Conservation (phyloP, 2,797 vertebrate species). For the Tragelaphus eurycerus region DNA sequence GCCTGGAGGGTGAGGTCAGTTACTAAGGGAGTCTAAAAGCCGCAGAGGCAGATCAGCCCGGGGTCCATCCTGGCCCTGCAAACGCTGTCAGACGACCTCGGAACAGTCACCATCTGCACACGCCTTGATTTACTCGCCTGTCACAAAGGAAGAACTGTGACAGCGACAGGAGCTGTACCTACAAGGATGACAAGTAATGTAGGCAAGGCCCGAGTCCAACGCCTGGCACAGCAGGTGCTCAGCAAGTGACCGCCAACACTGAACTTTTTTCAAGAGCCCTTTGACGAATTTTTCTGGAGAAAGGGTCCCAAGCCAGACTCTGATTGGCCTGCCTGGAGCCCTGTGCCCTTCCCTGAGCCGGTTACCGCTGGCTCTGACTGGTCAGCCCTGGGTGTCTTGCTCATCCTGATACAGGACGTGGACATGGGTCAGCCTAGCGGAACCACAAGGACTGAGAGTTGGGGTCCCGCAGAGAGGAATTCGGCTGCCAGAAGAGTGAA, state of each 20-base stretch:
- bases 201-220: accelerated
- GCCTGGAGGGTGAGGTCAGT: accelerated
- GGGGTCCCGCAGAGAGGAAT: neutral
- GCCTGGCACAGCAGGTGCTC: neutral
- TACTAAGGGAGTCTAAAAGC: no score
- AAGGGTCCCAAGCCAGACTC: neutral
- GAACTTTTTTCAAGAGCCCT: neutral
- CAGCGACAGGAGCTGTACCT: accelerated
- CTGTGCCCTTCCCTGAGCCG: neutral
- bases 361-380: neutral
- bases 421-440: accelerated
- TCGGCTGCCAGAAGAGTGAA: neutral
- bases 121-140: neutral
- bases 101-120: accelerated
- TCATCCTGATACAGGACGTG: no score
- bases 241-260: accelerated
- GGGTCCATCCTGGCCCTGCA: neutral
- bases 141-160: accelerated
- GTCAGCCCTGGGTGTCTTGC: neutral
- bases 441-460: accelerated
- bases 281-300: neutral
- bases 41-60: neutral
- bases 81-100: accelerated
- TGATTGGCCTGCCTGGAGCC: neutral
- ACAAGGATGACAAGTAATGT: accelerated